These are phyloP conservation scores for Romanogobio albipinnatus DNA, from an alignment of 2,113 vertebrate species.

Conservation along the genomic window DNA sequence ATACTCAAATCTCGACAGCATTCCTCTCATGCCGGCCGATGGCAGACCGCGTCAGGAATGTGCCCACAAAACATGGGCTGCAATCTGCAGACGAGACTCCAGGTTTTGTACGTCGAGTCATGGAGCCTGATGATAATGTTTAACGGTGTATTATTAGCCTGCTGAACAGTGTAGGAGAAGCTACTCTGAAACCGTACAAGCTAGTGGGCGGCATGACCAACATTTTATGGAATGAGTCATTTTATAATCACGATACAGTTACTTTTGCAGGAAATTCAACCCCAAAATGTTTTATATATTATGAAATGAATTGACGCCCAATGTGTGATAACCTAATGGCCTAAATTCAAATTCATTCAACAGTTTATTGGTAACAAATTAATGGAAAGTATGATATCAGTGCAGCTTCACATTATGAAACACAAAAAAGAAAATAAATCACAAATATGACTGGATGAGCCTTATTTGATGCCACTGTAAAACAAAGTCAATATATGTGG, in stretches of 20 bases:
- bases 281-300: neutral
- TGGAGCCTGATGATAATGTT: neutral
- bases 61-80: neutral
- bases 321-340: neutral
- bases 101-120: neutral
- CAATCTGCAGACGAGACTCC: slow-evolving; percentile 1
- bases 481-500: no score
- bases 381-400: neutral
- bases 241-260: neutral
- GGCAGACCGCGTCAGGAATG: slow-evolving; percentile 56
- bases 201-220: neutral
- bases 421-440: no score
- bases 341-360: neutral
- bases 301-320: neutral
- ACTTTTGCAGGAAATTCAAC: neutral
- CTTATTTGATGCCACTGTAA: neutral
- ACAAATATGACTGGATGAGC: neutral
- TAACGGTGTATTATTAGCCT: neutral
- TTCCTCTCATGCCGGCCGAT: slow-evolving; percentile 55
- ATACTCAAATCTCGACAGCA: slow-evolving; percentile 42
- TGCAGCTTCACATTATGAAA: no score
- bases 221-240: neutral
- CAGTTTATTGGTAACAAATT: neutral
- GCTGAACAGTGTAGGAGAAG: neutral
- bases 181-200: neutral